Conservation (phyloP, 1,140 invertebrate species). For the Maconellicoccus hirsutus region DNA sequence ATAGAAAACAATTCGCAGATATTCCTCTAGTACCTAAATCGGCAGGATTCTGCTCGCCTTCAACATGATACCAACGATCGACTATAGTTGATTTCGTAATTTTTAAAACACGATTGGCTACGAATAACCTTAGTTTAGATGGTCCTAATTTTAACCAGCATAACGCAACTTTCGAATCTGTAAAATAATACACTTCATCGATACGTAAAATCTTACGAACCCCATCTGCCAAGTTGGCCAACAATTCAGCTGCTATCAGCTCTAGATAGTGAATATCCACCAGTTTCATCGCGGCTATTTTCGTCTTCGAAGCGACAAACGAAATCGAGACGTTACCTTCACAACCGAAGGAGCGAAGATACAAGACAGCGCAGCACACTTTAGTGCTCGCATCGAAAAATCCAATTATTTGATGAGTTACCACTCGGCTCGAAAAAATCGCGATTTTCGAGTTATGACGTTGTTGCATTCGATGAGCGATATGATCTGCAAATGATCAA, state of each 20-base stretch:
- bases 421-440: neutral
- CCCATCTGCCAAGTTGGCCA: slow-evolving; percentile 24
- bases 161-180: slow-evolving; percentile 33
- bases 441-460: neutral
- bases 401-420: too few relatives aligned
- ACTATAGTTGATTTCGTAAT: neutral
- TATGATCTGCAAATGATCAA: neutral
- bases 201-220: slow-evolving; percentile 21
- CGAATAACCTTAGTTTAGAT: slow-evolving; percentile 25
- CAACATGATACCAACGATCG: slow-evolving; percentile 24
- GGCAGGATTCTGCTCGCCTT: slow-evolving; percentile 32
- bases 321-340: neutral
- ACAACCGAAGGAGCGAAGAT: slow-evolving; percentile 25
- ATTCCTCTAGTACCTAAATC: slow-evolving; percentile 25
- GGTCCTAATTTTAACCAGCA: slow-evolving; percentile 29
- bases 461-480: neutral
- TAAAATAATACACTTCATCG: slow-evolving; percentile 29
- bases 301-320: slow-evolving; percentile 25
- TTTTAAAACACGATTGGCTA: slow-evolving; percentile 18
- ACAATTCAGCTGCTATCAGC: slow-evolving; percentile 33
- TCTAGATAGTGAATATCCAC: slow-evolving; percentile 34
- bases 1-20: neutral
- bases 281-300: slow-evolving; percentile 32
- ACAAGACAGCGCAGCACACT: slow-evolving; percentile 32
- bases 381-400: slow-evolving; percentile 33